Base-by-base conservation (phyloP, 2,113 vertebrate species). In the Corythornis vintsioides region DNA sequence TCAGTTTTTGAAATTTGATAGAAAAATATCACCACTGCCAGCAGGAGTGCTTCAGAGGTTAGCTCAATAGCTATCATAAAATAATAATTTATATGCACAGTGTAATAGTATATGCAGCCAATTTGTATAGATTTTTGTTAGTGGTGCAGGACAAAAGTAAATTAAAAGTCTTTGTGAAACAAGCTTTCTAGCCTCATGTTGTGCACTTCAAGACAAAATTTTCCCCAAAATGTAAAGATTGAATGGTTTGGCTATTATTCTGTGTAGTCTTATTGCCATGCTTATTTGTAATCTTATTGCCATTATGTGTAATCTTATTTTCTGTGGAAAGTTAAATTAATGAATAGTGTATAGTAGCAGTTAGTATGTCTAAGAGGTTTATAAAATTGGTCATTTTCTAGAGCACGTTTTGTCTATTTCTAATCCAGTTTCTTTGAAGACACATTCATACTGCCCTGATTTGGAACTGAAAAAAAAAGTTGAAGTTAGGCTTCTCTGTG, bases 1-100 rank as follows among this genome's bases (percentile, higher is more conserved):
- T 98, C 97, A 98, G 98, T 96, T 95, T 92, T 92, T 75, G 67
- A 93, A 89, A 87, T 83, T 57, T 61, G 61, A 48, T 75, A 35
- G 35, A 24, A 83, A 90, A 93, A 75, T 43, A 11, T 10, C 40
- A 73, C 5, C 26, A 43, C 20, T 56, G 14, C 56, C 75, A 65
- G 52, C 40, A 80, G 73, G 33, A 76, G 47, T 74, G 4, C 10
- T 22, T 43, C 47, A 59, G 65, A 47, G 21, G 14, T 56, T 84
- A 57, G 26, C 13, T 65, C 15, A 53, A 22, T 15, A 73, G 33
- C 13, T 63, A 5, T 74, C 31, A 10, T 29, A 42, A 81, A 92
- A 71, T n/a, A 24, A 28, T 11, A 35, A 56, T 73, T 76, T 0
- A 3, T 60, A n/a, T 61, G 6, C 38, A 42, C 6, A 26, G 12